Conservation (phyloP, 2,113 vertebrate species). For the Hemibagrus wyckioides region DNA sequence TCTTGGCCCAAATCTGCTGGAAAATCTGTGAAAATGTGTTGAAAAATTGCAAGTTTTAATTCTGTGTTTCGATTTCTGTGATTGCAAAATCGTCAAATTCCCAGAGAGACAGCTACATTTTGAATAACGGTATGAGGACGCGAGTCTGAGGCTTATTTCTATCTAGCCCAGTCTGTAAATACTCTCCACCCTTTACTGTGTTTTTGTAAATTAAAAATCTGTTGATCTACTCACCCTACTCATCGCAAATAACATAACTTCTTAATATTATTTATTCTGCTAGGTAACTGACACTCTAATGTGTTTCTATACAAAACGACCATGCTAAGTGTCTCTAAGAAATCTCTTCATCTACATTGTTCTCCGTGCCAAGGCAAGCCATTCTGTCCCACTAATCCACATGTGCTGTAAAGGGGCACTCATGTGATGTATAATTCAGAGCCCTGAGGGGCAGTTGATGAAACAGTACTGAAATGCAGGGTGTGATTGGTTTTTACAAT, state of each 20-base stretch:
- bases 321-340: not conserved
- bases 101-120: too few relatives aligned
- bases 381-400: not conserved
- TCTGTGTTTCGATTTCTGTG: too few relatives aligned
- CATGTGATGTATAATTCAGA: not conserved
- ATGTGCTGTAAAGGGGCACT: not conserved
- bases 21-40: too few relatives aligned
- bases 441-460: not conserved
- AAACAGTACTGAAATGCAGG: not conserved
- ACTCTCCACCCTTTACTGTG: not conserved
- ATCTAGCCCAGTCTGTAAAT: not conserved
- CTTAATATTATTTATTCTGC: not conserved
- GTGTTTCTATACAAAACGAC: not conserved
- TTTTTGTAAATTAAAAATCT: not conserved
- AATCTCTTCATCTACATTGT: not conserved
- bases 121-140: not conserved
- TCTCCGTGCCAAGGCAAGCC: not conserved
- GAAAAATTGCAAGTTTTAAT: too few relatives aligned
- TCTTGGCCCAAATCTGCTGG: too few relatives aligned
- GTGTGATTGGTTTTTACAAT: not conserved
- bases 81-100: too few relatives aligned
- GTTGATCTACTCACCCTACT: not conserved
- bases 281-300: not conserved
- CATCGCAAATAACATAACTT: not conserved
- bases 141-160: not conserved